phyloP scores from a whole-genome alignment of 2,888 invertebrate genomes.

The Noctua pronuba region DNA sequence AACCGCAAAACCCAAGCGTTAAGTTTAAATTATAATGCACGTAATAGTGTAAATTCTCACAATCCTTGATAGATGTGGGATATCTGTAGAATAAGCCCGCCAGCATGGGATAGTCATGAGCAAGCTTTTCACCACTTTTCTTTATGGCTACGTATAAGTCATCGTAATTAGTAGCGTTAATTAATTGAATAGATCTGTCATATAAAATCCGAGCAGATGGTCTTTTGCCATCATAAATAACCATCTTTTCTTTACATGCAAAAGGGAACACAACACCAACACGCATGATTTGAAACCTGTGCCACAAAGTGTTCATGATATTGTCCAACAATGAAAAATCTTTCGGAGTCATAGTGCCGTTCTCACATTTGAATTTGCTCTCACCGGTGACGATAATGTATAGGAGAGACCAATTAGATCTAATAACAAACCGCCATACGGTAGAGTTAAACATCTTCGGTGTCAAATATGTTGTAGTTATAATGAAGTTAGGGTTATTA shows the following conservation, averaged over 20 bases:
- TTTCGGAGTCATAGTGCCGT: conserved; percentile 63
- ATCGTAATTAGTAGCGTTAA: conserved; percentile 52
- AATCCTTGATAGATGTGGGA: conserved; percentile 74
- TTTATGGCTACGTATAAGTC: conserved; percentile 48
- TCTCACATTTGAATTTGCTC: conserved; percentile 64
- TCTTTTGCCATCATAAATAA: conserved; percentile 70
- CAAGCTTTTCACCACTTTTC: conserved; percentile 55
- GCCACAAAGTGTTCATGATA: conserved; percentile 76
- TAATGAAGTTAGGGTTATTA: conserved; percentile 60
- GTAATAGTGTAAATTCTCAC: conserved; percentile 68
- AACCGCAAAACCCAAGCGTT: conserved; percentile 73
- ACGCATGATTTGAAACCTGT: conserved; percentile 64
- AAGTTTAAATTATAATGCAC: conserved; percentile 57
- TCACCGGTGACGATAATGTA: conserved; percentile 69
- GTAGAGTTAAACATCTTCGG: conserved; percentile 46
- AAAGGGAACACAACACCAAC: conserved; percentile 72
- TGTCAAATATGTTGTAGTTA: conserved; percentile 61
- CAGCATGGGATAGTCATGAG: conserved; percentile 72
- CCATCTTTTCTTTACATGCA: conserved; percentile 69
- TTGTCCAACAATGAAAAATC: conserved; percentile 61
- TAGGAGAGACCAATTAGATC: conserved; percentile 68
- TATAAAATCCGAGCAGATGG: conserved; percentile 60
- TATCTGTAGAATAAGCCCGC: conserved; percentile 74
- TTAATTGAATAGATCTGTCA: conserved; percentile 71
- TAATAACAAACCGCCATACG: conserved; percentile 31